Evolutionary conservation across 1,140 invertebrate species (phyloP).

Genomic region (Drosophila micromelanica): DNA sequence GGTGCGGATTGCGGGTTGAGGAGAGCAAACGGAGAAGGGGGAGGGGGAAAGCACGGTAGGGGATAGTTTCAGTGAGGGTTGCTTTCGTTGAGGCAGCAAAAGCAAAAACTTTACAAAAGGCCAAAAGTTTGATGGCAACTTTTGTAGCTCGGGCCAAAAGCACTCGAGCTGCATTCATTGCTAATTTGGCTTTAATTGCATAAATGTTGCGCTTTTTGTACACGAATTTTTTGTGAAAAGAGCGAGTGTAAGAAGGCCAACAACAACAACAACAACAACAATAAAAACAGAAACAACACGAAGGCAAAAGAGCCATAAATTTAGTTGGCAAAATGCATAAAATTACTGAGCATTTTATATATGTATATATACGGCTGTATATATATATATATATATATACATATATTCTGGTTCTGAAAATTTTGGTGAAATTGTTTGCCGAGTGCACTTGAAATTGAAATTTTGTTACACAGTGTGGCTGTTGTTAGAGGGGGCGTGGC

Average conservation of each 20-base stretch:
- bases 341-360: constrained; percentile 35
- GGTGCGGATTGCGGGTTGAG: background rate
- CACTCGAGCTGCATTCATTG: constrained; percentile 81
- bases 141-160: constrained; percentile 67
- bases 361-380: constrained; percentile 33
- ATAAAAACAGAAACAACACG: constrained; percentile 13
- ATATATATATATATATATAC: constrained; percentile 36
- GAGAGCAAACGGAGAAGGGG: background rate
- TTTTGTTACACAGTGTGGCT: constrained; percentile 46
- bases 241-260: constrained; percentile 9
- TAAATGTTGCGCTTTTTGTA: constrained; percentile 81
- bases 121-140: constrained; percentile 81
- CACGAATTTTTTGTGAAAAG: constrained; percentile 54
- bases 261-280: constrained; percentile 21
- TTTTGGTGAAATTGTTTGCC: constrained; percentile 71
- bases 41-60: background rate
- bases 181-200: constrained; percentile 83
- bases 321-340: constrained; percentile 56
- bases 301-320: constrained; percentile 61
- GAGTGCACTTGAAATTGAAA: constrained; percentile 80
- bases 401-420: constrained; percentile 46
- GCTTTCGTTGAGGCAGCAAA: constrained; percentile 32
- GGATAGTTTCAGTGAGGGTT: constrained; percentile 11
- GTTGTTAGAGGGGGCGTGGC: background rate
- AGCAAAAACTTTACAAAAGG: constrained; percentile 80